Conservation (phyloP, 2,888 invertebrate genomes). For the Drosophila greeni region DNA sequence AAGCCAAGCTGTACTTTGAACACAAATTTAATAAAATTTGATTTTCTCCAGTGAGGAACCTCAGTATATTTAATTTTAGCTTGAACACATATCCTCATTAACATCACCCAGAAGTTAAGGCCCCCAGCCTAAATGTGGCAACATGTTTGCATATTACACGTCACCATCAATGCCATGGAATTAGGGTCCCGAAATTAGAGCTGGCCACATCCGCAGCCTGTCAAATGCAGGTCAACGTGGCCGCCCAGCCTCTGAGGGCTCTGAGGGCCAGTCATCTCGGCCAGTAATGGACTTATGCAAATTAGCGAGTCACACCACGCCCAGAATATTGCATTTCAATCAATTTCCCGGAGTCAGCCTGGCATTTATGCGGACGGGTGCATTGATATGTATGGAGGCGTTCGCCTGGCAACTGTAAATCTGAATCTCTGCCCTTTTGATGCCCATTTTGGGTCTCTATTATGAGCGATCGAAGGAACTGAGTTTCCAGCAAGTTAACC, state of each 20-base stretch:
- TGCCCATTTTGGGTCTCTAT: neutral
- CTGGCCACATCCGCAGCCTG: constrained; percentile 29
- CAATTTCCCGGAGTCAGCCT: constrained; percentile 39
- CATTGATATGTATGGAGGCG: neutral
- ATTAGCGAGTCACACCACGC: constrained; percentile 45
- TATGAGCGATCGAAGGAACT: constrained; percentile 1
- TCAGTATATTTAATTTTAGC: neutral
- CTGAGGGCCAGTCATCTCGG: constrained; percentile 22
- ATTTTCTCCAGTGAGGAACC: neutral
- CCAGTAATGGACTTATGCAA: constrained; percentile 38
- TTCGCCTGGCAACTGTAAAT: neutral
- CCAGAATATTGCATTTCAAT: constrained; percentile 53
- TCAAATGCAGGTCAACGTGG: constrained; percentile 24
- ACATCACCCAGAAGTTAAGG: no score
- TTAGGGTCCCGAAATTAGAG: constrained; percentile 33
- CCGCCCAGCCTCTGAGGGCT: neutral
- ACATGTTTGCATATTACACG: constrained; percentile 27
- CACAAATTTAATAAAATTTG: neutral
- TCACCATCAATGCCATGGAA: constrained; percentile 23
- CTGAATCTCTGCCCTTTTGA: neutral
- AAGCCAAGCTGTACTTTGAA: neutral
- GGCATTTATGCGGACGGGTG: constrained; percentile 13
- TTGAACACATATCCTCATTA: neutral
- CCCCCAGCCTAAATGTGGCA: constrained; percentile 4
- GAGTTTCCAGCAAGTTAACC: constrained; percentile 4